These are phyloP conservation scores for Hypercompe scribonia DNA, from an alignment of 2,888 invertebrate genomes.

Conservation along the genomic window DNA sequence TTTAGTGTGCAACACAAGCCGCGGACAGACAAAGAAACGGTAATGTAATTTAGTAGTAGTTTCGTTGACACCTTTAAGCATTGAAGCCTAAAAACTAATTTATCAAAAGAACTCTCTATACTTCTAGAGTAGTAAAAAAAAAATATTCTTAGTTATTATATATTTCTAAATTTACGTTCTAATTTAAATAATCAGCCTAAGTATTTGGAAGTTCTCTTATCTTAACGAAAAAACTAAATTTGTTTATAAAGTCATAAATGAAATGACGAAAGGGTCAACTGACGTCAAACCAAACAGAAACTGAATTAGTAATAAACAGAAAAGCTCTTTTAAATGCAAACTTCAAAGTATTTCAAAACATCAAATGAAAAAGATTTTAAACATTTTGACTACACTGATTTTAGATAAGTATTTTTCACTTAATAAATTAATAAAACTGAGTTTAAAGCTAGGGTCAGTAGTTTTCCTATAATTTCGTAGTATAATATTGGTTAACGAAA, in stretches of 20 bases:
- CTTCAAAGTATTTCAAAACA: slow-evolving; percentile 22
- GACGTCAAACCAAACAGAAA: slow-evolving; percentile 9
- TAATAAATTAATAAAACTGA: background rate
- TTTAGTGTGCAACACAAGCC: too few species aligned
- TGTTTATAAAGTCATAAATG: background rate
- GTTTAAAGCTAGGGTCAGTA: background rate
- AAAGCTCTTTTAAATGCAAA: slow-evolving; percentile 24
- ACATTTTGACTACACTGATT: slow-evolving; percentile 4
- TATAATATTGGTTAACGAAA: too few species aligned
- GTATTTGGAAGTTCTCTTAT: background rate
- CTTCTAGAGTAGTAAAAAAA: too few species aligned
- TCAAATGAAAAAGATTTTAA: slow-evolving; percentile 32
- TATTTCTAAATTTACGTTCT: background rate
- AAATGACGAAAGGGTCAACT: slow-evolving; percentile 33
- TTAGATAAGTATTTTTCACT: background rate
- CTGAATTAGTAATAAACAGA: slow-evolving; percentile 29
- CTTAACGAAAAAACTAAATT: background rate
- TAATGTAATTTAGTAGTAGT: too few species aligned
- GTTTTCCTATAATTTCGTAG: background rate
- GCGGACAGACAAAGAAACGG: too few species aligned
- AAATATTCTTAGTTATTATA: too few species aligned
- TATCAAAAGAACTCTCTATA: too few species aligned
- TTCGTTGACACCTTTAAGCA: too few species aligned
- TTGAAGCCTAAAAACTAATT: too few species aligned
- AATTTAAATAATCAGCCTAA: background rate